Conservation (phyloP, 2,797 vertebrate species). For the Hyperoplus lanceolatus region DNA sequence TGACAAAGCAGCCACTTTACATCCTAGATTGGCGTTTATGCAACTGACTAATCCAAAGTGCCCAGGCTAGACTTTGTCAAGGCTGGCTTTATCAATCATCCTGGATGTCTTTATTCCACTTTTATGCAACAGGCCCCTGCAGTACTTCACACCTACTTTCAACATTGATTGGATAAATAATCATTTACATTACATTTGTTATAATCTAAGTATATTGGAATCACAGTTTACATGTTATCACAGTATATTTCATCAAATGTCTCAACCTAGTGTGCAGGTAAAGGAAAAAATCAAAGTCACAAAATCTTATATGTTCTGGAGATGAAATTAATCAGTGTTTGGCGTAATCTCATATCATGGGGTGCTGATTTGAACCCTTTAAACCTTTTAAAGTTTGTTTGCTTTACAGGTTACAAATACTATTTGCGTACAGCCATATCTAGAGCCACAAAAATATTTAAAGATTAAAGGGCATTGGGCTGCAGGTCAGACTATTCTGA, state of each 20-base stretch:
- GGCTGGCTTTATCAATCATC: too few species aligned
- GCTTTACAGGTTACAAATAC: neutral
- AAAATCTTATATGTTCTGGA: neutral
- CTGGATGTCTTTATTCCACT: too few species aligned
- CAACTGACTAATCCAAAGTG: too few species aligned
- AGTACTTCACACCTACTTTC: neutral
- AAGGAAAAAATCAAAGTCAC: neutral
- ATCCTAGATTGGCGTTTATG: too few species aligned
- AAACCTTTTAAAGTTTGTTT: neutral
- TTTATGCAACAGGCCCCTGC: neutral
- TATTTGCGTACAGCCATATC: neutral
- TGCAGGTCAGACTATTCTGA: slow-evolving; percentile 17
- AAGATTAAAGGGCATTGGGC: slow-evolving; percentile 44
- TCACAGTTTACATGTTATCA: neutral
- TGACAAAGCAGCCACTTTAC: too few species aligned
- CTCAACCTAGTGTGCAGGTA: neutral
- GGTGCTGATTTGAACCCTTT: neutral
- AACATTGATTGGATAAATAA: neutral
- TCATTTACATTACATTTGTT: neutral
- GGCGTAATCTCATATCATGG: neutral
- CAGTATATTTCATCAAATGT: neutral
- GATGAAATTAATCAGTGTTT: neutral
- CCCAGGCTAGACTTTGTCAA: too few species aligned
- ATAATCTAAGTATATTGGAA: neutral
- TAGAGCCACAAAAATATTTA: slow-evolving; percentile 10